A percentile compares a stretch with the other conserved stretches of the same genome.
Conservation (phyloP, 2,888 invertebrate species). For the Pecten maximus region DNA sequence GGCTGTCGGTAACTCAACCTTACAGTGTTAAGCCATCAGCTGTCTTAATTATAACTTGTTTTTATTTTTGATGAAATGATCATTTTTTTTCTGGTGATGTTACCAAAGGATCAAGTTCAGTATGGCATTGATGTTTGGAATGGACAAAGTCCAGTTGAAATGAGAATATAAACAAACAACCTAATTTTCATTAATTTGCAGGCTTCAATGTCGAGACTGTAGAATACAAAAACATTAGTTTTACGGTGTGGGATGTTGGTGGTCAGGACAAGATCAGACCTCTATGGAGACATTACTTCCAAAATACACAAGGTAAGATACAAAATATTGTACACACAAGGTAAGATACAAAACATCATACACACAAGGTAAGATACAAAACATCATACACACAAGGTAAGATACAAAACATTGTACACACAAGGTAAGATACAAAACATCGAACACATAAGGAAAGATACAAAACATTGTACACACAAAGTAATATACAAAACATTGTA, state of each 20-base stretch:
- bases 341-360: conserved; percentile 80
- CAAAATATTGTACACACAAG: conserved; percentile 95
- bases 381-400: conserved; percentile 86
- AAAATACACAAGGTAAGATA: conserved; percentile 91
- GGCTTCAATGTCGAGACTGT: conserved; percentile 99
- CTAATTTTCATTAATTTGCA: conserved; percentile 75
- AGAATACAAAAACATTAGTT: conserved; percentile 99
- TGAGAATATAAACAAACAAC: too few species aligned
- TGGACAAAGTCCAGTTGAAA: too few species aligned
- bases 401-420: neutral
- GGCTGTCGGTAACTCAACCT: too few species aligned
- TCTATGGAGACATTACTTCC: conserved; percentile 99
- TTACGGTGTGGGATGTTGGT: conserved; percentile 99
- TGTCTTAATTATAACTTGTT: too few species aligned
- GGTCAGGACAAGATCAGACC: conserved; percentile 99
- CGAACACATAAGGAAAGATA: conserved; percentile 86
- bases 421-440: neutral
- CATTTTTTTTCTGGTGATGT: too few species aligned
- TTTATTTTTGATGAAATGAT: too few species aligned
- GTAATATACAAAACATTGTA: neutral
- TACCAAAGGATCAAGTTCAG: too few species aligned
- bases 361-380: conserved; percentile 85
- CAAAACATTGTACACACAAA: neutral
- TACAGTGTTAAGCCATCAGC: too few species aligned
- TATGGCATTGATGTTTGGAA: too few species aligned